phyloP scores from a whole-genome alignment of 2,888 invertebrate species.

The Leptarthrus brevirostris region DNA sequence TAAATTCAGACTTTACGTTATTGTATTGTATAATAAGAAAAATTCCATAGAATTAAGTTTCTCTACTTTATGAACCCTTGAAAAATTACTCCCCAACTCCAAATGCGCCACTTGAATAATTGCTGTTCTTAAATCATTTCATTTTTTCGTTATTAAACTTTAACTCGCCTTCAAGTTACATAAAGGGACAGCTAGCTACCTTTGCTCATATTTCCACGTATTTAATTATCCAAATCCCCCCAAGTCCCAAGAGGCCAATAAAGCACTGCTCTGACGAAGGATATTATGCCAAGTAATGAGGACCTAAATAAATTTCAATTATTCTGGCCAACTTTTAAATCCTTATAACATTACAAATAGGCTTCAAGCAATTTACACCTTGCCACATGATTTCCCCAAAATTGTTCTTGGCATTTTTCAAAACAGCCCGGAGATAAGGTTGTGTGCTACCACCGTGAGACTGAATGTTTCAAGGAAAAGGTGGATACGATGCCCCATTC shows the following conservation, averaged over 20 bases:
- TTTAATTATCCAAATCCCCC: constrained; percentile 38
- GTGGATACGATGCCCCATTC: constrained; percentile 1
- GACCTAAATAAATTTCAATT: constrained; percentile 37
- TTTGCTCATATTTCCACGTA: constrained; percentile 37
- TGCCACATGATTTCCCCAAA: neutral
- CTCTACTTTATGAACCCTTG: neutral
- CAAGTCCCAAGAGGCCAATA: constrained; percentile 36
- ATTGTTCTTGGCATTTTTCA: neutral
- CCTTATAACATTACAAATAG: neutral
- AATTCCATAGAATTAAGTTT: neutral
- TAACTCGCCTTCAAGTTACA: neutral
- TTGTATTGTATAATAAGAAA: too few relatives aligned
- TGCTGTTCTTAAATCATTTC: constrained; percentile 19
- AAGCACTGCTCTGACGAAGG: constrained; percentile 15
- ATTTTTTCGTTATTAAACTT: constrained; percentile 1
- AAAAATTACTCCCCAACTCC: neutral
- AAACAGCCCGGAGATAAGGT: neutral
- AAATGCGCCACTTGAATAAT: neutral
- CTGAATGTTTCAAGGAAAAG: constrained; percentile 1
- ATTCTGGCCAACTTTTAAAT: constrained; percentile 11
- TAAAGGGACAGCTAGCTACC: constrained; percentile 17
- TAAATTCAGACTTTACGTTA: too few relatives aligned
- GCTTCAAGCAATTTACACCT: neutral
- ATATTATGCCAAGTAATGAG: constrained; percentile 16
- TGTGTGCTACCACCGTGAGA: neutral